Base-by-base conservation (phyloP, 2,113 vertebrate genomes). In the Takifugu bimaculatus region DNA sequence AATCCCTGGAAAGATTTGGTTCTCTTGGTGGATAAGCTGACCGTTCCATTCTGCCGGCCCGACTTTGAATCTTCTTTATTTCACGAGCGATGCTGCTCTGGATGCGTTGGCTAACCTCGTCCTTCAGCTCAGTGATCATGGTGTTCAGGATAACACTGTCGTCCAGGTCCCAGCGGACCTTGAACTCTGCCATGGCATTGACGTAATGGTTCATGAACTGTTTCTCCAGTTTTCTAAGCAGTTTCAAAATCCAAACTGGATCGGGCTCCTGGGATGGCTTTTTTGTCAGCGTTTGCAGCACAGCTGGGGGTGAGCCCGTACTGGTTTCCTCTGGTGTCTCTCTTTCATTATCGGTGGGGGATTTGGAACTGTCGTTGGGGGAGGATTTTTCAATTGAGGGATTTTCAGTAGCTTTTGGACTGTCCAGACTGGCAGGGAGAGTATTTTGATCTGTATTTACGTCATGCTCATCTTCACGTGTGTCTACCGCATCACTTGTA, bases 151-250 rank as follows among this genome's bases (percentile, higher is more conserved):
- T 77, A 13, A 79, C 6, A 26, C 79, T 81, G 60, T 90, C 70
- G 43, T 91, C 90, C 67, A 96, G 85, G 71, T 91, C 90, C 95
- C 94, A 95, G 47, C 89, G 91, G 20, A 90, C 74, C 62, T 92
- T 94, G 39, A 96, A 86, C 27, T 93, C 90, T 0, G 89, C 76
- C 85, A 90, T 91, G 35, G 94, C 93, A 0, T 49, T 77, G 2
- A 88, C 78, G 9, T 96, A 93, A 77, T 95, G 93, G 64, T 82
- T 72, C 91, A 96, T 90, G 77, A 96, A 96, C 74, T 92, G 90
- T 59, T 89, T 92, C 83, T 94, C 93, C 0, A 95, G 85, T 81
- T 94, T 95, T 76, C 85, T 92, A 42, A 96, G 83, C 9, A 96
- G 75, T 10, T 63, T 79, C 62, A 94, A 80, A 14, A 94, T 88